phyloP scores from a whole-genome alignment of 2,113 vertebrate genomes.

The Microcebus jonahi region DNA sequence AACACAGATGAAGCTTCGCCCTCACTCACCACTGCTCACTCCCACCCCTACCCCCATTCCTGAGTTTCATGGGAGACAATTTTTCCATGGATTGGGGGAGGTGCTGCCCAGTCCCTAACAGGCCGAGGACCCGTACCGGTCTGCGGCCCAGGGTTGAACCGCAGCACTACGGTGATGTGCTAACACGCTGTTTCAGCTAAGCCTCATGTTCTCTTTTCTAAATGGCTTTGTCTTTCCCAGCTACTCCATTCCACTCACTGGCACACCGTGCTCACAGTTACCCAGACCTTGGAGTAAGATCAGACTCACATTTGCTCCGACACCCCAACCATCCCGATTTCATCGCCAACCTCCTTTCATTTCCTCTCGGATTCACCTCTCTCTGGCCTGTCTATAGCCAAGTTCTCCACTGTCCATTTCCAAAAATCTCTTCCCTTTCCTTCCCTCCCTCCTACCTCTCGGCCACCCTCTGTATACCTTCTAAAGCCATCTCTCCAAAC shows the following conservation, averaged over 20 bases:
- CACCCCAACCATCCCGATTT: no score
- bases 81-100: no score
- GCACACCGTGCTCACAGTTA: not conserved
- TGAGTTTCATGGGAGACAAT: no score
- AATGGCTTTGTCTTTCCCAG: not conserved
- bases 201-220: not conserved
- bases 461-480: not conserved
- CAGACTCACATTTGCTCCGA: not conserved
- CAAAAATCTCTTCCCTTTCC: not conserved
- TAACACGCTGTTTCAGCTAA: not conserved
- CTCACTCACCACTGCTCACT: no score
- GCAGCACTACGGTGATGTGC: not conserved
- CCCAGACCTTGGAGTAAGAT: not conserved
- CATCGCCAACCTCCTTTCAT: not conserved
- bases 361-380: not conserved
- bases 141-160: no score
- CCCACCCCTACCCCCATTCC: no score
- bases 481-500: not conserved
- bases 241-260: not conserved
- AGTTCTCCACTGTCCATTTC: not conserved
- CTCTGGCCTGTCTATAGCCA: not conserved
- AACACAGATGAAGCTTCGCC: no score
- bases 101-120: no score
- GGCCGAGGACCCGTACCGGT: no score
- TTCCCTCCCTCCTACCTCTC: not conserved